Base-by-base conservation (phyloP, 2,797 vertebrate species). In the Pogonophryne albipinna region DNA sequence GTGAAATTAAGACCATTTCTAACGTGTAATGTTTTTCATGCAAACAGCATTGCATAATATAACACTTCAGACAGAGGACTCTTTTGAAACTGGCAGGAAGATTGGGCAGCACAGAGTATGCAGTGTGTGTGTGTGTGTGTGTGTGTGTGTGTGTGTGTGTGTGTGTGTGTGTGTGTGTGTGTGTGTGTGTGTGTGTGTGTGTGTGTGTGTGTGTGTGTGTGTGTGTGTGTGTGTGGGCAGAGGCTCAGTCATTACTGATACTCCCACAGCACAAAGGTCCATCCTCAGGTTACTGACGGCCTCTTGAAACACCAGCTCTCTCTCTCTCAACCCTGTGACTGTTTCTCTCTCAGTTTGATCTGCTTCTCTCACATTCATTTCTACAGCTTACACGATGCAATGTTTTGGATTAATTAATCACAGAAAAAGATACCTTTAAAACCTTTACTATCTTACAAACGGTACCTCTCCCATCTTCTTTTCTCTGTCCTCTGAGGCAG, bases 281-380 rank as follows among this genome's bases (percentile, higher is more conserved):
- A 56, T 93, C 92, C 93, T 95, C 93, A 91, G 92, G 90, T 95
- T 95, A 88, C 86, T 83, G 85, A 82, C 84, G 76, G 78, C 71
- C 83, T 89, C 83, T 62, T 75, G 38, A 90, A 94, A 93, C 92
- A 83, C 50, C 85, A 80, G 55, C 80, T 80, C 77, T 31, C 50
- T 31, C 50, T 46, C 31, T 53, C 19, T 44, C 23, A 6, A 4
- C 27, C 27, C 27, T 27, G 27, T 27, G 27, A 62, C 63, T 71
- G 4, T 61, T 51, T 49, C 46, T 51, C 49, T 72, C 31, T 80
- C 50, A 15, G 49, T 61, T 53, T 13, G 31, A 20, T 72, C 58
- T 52, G 19, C 45, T 67, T 63, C 52, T 44, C 15, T 10, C 1
- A 45, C 6, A 0, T 67, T 49, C 6, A 31, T 67, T 65, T 71